These are phyloP conservation scores for Megalurothrips usitatus DNA, from an alignment of 2,888 invertebrate genomes.

Conservation along the genomic window DNA sequence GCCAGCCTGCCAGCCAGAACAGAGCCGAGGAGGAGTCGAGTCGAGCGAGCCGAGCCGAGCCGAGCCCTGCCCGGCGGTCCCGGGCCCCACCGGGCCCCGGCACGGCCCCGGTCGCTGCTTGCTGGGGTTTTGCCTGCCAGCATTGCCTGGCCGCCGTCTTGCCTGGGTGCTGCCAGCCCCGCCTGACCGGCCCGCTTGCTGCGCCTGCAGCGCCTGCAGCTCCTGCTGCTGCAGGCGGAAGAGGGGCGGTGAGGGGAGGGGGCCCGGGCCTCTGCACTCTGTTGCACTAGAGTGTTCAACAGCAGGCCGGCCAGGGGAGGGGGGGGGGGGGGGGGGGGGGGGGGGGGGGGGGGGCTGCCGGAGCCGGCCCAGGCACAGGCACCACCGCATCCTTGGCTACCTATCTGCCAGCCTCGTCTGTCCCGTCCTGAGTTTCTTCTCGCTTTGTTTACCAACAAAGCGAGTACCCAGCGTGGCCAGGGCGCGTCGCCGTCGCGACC, in stretches of 20 bases:
- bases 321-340: neutral
- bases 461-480: no score
- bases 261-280: neutral
- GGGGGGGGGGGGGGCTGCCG: neutral
- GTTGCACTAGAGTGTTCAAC: slow-evolving; percentile 21
- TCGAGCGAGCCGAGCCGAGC: neutral
- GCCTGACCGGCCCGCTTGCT: no score
- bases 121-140: no score
- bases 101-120: no score
- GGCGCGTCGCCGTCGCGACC: no score
- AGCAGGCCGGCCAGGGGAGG: neutral
- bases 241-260: no score
- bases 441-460: slow-evolving; percentile 18
- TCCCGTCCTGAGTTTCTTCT: neutral
- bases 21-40: neutral
- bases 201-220: neutral
- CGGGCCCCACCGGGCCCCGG: no score
- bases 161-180: no score
- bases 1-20: neutral
- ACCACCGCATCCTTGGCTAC: neutral
- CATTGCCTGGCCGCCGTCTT: no score
- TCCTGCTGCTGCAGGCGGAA: neutral
- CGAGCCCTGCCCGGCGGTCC: neutral
- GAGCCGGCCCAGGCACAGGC: neutral
- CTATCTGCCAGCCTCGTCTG: slow-evolving; percentile 4